A percentile compares a stretch with the other conserved stretches of the same genome.
Evolutionary conservation across 2,888 invertebrate genomes (phyloP).

Genomic region (Drosophila emarginata): DNA sequence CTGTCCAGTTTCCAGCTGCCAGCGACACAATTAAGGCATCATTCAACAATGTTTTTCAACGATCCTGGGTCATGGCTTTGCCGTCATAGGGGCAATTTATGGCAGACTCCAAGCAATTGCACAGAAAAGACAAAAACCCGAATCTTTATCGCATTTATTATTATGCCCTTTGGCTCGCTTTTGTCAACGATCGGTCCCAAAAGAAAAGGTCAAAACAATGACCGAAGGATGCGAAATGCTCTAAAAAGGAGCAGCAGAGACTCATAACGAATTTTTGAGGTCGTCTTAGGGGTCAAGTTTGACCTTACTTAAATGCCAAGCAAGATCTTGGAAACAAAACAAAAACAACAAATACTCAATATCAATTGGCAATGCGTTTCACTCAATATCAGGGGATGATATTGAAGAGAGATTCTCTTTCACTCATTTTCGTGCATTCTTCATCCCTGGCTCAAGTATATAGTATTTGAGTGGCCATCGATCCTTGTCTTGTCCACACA

Average conservation of each 20-base stretch:
- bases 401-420: background rate
- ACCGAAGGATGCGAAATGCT: slow-evolving; percentile 35
- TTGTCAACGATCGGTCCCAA: slow-evolving; percentile 65
- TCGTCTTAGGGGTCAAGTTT: slow-evolving; percentile 75
- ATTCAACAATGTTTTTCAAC: slow-evolving; percentile 56
- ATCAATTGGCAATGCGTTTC: background rate
- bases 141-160: slow-evolving; percentile 74
- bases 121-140: slow-evolving; percentile 33
- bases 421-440: background rate
- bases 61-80: slow-evolving; percentile 31
- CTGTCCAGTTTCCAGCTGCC: slow-evolving; percentile 61
- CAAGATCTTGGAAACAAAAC: slow-evolving; percentile 7
- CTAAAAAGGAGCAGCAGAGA: slow-evolving; percentile 80
- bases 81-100: slow-evolving; percentile 63
- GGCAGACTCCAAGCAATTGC: slow-evolving; percentile 60
- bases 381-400: slow-evolving; percentile 30
- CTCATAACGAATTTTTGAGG: slow-evolving; percentile 85
- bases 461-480: slow-evolving; percentile 51
- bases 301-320: slow-evolving; percentile 41
- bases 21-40: slow-evolving; percentile 73
- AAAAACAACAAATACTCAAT: slow-evolving; percentile 4
- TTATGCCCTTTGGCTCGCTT: slow-evolving; percentile 55
- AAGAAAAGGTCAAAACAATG: slow-evolving; percentile 70
- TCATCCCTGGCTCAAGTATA: background rate
- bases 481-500: slow-evolving; percentile 70